phyloP scores from a whole-genome alignment of 2,888 invertebrate species.

The Ganaspis brasiliensis region DNA sequence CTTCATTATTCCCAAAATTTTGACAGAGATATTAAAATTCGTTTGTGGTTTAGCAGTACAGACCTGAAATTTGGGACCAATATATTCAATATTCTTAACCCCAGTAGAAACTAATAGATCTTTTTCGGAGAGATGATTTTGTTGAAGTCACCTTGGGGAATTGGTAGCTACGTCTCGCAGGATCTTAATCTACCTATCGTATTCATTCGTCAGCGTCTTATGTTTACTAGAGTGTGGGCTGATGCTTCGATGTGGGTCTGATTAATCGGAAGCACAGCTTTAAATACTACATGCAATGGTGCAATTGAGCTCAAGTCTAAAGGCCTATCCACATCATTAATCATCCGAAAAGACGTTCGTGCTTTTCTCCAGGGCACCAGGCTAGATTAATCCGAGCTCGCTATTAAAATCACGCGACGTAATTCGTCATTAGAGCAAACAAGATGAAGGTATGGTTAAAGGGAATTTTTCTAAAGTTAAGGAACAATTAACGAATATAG shows the following conservation, averaged over 20 bases:
- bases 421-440: conserved; percentile 6
- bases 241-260: conserved; percentile 30
- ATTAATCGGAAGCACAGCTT: conserved; percentile 32
- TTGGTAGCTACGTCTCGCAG: neutral
- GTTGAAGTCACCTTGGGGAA: conserved; percentile 10
- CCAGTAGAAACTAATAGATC: conserved; percentile 3
- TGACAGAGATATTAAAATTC: too few species aligned
- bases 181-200: conserved; percentile 18
- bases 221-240: conserved; percentile 5
- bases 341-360: conserved; percentile 33
- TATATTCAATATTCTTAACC: neutral
- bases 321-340: conserved; percentile 31
- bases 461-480: too few species aligned
- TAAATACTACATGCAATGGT: conserved; percentile 10
- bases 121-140: neutral
- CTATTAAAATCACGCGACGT: conserved; percentile 20
- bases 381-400: conserved; percentile 16
- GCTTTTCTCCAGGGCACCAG: neutral
- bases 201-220: conserved; percentile 25
- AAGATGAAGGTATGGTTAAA: too few species aligned
- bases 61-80: neutral
- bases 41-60: neutral
- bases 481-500: too few species aligned
- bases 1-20: too few species aligned
- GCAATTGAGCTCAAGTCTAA: conserved; percentile 1